phyloP scores from a whole-genome alignment of 1,140 invertebrate genomes.

The Cheumatopsyche charites region DNA sequence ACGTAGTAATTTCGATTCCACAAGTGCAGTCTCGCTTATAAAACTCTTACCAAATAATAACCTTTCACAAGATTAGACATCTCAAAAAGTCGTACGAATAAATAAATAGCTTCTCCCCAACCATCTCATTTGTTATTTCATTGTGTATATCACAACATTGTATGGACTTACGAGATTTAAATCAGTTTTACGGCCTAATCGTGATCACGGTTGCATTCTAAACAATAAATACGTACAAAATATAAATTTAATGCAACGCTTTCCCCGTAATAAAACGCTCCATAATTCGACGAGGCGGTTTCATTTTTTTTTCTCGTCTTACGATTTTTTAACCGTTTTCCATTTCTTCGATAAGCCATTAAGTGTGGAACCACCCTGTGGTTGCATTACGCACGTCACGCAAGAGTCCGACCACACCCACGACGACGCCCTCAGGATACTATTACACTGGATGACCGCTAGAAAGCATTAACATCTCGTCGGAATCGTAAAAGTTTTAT shows the following conservation, averaged over 20 bases:
- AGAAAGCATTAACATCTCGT: conserved; percentile 13
- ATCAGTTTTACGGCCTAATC: conserved; percentile 28
- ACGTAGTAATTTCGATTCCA: not conserved
- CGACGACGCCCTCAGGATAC: not conserved
- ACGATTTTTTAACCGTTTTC: not conserved
- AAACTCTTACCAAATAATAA: conserved; percentile 8
- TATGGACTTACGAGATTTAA: conserved; percentile 9
- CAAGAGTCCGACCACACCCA: conserved; percentile 23
- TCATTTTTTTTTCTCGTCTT: not conserved
- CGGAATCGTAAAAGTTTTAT: conserved; percentile 22
- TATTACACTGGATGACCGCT: conserved; percentile 21
- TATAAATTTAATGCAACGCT: conserved; percentile 26
- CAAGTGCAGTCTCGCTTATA: too few species aligned
- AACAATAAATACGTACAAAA: conserved; percentile 4
- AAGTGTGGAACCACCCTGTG: conserved; percentile 19
- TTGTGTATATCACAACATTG: conserved; percentile 9
- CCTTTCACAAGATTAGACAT: not conserved
- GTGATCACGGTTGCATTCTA: conserved; percentile 13
- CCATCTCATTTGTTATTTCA: not conserved
- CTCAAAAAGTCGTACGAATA: conserved; percentile 8
- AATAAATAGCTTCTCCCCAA: not conserved
- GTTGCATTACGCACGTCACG: conserved; percentile 27
- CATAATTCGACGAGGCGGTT: not conserved
- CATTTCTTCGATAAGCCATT: conserved; percentile 4
- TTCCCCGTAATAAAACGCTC: conserved; percentile 13